Base-by-base conservation (phyloP, 2,797 vertebrate species). In the Syngnathus rostellatus region DNA sequence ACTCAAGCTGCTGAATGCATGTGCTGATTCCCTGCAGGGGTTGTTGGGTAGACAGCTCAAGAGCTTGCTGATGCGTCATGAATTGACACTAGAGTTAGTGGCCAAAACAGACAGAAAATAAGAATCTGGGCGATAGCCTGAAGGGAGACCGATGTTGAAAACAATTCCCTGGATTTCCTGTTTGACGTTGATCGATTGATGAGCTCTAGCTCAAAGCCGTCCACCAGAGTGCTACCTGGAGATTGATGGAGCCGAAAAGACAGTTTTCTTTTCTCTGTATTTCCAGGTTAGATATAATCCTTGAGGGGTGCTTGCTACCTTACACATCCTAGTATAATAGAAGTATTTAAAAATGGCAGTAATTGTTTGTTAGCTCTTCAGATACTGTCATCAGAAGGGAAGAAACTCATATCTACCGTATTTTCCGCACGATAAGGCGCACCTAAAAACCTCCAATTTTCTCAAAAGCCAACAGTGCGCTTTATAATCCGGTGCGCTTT, bases 1-100 rank as follows among this genome's bases (percentile, higher is more conserved):
- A 87, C 86, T 91, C 87, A 87, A 81, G 75, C 75, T 73, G 78
- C 82, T 74, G 84, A 88, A 81, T 73, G 80, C 78, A 80, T 63
- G 66, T 81, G 81, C 76, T 65, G 67, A 74, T 65, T 71, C 80
- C 76, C 78, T 78, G 72, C 74, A 77, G 86, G 85, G 77, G 77
- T 71, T 82, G 83, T 71, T 63, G 66, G 70, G 67, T 68, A 78
- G 79, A 68, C 69, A 2, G 70, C 37, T 7, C 70, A 21, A 63
- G 39, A 63, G 75, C 78, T 77, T 71, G 78, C 72, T 74, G 85
- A 81, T 77, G 76, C 78, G 70, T 80, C 68, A 62, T 68, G 75
- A 79, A 74, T 77, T 82, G 81, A 85, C 67, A 72, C 62, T 51
- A 79, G 39, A 84, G 80, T 84, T 80, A 78, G 77, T 41, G 55